Conservation (phyloP, 2,113 vertebrate genomes). For the Cyanoderma ruficeps region DNA sequence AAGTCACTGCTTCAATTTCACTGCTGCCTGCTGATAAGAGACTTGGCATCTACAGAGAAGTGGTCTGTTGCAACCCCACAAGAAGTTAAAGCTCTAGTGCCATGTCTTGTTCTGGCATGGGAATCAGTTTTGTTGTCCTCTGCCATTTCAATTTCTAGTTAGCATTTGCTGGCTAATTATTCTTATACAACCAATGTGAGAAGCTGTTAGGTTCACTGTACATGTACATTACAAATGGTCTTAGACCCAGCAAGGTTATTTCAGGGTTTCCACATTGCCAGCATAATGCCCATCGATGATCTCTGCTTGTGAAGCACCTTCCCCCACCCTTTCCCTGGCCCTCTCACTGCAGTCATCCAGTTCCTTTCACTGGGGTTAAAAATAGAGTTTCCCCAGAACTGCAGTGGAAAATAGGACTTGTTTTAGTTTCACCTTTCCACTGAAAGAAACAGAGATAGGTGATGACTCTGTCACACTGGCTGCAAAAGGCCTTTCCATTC, state of each 20-base stretch:
- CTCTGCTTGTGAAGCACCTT: background rate
- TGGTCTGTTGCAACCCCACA: background rate
- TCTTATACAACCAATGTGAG: background rate
- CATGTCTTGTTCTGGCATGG: background rate
- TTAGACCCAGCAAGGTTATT: background rate
- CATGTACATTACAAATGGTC: background rate
- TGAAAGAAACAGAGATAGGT: background rate
- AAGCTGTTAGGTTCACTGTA: background rate
- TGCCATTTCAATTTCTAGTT: background rate
- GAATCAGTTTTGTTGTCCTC: background rate
- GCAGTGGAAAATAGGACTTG: background rate
- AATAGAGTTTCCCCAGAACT: background rate
- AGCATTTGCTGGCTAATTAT: background rate
- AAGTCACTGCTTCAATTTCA: background rate
- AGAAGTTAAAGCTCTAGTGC: background rate
- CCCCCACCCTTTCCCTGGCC: background rate
- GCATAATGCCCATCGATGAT: background rate
- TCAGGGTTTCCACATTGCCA: background rate
- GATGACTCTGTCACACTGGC: background rate
- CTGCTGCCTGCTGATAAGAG: background rate
- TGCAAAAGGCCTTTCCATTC: background rate
- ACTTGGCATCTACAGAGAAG: background rate
- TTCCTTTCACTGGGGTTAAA: background rate
- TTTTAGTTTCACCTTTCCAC: background rate
- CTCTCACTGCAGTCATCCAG: background rate